Conservation (phyloP, 1,140 invertebrate species). For the Sycophila sp. region DNA sequence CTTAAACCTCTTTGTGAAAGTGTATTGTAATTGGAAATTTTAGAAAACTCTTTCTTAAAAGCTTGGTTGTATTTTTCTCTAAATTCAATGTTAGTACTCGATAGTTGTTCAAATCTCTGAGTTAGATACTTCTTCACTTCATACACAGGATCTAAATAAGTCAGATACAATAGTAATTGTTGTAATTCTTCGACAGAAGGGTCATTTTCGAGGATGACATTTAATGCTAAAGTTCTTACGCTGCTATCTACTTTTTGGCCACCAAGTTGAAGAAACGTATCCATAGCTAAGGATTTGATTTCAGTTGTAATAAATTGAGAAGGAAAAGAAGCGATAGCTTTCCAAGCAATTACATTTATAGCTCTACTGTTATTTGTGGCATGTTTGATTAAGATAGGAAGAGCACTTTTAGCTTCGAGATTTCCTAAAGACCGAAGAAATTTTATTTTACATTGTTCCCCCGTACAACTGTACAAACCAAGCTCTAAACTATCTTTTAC, state of each 20-base stretch:
- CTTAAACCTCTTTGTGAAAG: constrained; percentile 76
- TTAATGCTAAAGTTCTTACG: constrained; percentile 75
- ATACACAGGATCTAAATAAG: constrained; percentile 67
- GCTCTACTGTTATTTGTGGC: constrained; percentile 65
- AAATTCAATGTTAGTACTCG: constrained; percentile 66
- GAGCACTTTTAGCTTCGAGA: constrained; percentile 68
- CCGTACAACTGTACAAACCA: constrained; percentile 67
- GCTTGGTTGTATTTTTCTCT: constrained; percentile 58
- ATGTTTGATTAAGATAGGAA: constrained; percentile 70
- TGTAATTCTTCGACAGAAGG: constrained; percentile 68
- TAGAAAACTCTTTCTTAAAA: constrained; percentile 54
- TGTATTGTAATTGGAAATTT: constrained; percentile 75
- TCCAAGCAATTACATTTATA: constrained; percentile 73
- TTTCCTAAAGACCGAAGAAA: constrained; percentile 77
- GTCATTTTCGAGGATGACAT: constrained; percentile 74
- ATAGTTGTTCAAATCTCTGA: constrained; percentile 72
- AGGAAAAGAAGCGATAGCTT: constrained; percentile 71
- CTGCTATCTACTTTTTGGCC: constrained; percentile 75
- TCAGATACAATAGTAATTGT: constrained; percentile 69
- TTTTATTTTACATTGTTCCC: constrained; percentile 69
- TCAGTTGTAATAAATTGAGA: constrained; percentile 56
- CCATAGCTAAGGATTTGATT: constrained; percentile 64
- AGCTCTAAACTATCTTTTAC: constrained; percentile 65
- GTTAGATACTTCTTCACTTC: constrained; percentile 77
- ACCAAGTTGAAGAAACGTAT: constrained; percentile 74